phyloP scores from a whole-genome alignment of 2,888 invertebrate species.

The Strigamia crassipes region DNA sequence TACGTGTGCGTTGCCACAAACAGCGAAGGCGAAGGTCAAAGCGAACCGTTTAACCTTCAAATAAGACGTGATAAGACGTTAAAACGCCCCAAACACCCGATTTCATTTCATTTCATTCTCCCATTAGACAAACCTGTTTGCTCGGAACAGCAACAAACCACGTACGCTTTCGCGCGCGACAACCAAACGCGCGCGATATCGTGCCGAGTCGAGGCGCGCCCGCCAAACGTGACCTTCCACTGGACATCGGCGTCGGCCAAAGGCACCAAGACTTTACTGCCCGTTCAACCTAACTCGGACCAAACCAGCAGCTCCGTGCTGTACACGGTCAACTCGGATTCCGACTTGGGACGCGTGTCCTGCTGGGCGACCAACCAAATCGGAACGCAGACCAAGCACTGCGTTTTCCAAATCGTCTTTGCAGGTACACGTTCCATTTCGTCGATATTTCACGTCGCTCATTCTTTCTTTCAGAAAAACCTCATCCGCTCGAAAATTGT shows the following conservation, averaged over 20 bases:
- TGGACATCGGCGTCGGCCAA: neutral
- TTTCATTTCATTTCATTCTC: neutral
- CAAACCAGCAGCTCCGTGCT: constrained; percentile 51
- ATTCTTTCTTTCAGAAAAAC: neutral
- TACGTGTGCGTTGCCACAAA: neutral
- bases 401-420: constrained; percentile 53
- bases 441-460: neutral
- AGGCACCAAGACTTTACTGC: neutral
- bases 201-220: neutral
- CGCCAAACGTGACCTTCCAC: neutral
- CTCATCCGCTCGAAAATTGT: neutral
- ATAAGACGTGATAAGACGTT: neutral
- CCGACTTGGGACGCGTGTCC: constrained; percentile 53
- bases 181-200: neutral
- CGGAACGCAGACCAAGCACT: constrained; percentile 53
- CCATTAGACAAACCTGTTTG: neutral
- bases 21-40: neutral
- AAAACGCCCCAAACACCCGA: neutral
- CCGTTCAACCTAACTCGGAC: constrained; percentile 39
- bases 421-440: constrained; percentile 50
- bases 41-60: neutral
- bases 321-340: constrained; percentile 53
- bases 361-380: constrained; percentile 54
- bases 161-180: neutral
- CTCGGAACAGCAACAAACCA: neutral